phyloP scores from a whole-genome alignment of 1,140 invertebrate genomes.

The Atopsyche davidsoni region DNA sequence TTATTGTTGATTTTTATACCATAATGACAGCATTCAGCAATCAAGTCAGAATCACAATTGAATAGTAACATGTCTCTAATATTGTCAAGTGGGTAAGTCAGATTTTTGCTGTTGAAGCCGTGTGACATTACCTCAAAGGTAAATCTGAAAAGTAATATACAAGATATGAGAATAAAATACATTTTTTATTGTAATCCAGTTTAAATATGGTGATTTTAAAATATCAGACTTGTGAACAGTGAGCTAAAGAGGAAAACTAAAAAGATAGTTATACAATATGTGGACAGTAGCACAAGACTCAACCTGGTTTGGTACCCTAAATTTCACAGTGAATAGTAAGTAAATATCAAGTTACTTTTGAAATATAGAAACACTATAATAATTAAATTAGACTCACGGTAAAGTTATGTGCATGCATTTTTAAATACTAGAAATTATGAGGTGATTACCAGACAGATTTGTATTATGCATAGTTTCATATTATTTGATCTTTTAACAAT shows the following conservation, averaged over 20 bases:
- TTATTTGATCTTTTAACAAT: too few relatives aligned
- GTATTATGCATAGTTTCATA: too few relatives aligned
- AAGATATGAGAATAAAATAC: slow-evolving; percentile 9
- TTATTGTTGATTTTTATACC: slow-evolving; percentile 30
- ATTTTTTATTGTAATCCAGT: slow-evolving; percentile 12
- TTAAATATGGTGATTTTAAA: neutral
- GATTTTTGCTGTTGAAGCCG: slow-evolving; percentile 50
- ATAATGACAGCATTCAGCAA: slow-evolving; percentile 33
- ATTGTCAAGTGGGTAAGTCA: slow-evolving; percentile 40
- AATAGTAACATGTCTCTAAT: slow-evolving; percentile 37
- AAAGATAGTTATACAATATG: too few relatives aligned
- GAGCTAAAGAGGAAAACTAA: neutral
- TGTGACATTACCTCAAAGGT: slow-evolving; percentile 48
- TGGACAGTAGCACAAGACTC: too few relatives aligned
- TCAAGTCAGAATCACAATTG: slow-evolving; percentile 30
- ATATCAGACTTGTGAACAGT: neutral
- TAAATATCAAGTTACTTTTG: neutral
- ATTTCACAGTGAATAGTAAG: slow-evolving; percentile 35
- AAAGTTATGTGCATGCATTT: neutral
- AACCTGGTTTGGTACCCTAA: too few relatives aligned
- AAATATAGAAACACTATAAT: neutral
- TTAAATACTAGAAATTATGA: neutral
- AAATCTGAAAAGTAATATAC: slow-evolving; percentile 38
- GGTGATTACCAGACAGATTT: slow-evolving; percentile 25
- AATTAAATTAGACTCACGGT: neutral